Conservation (phyloP, 2,113 vertebrate species). For the Cyphomyrus plagiostoma region DNA sequence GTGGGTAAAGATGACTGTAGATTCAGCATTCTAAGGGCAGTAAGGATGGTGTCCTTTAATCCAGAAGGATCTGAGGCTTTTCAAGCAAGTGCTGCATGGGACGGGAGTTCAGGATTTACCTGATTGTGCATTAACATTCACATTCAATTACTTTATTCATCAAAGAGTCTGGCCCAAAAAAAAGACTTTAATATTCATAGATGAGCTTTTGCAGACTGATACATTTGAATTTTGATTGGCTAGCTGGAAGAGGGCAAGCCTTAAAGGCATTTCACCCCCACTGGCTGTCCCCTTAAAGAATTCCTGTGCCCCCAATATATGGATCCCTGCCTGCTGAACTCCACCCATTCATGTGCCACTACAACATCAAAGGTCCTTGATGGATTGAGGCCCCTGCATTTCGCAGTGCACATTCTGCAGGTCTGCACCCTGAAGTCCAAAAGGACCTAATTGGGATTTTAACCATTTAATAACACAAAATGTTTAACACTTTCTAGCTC, state of each 20-base stretch:
- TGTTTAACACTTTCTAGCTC: not conserved
- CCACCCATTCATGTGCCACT: not conserved
- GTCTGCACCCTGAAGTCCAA: not conserved
- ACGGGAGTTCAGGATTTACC: not conserved
- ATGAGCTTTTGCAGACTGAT: slow-evolving; percentile 2
- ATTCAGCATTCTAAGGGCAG: not conserved
- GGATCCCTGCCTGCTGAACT: not conserved
- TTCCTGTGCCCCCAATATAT: not conserved
- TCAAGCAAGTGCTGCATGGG: not conserved
- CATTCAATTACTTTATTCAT: slow-evolving; percentile 13
- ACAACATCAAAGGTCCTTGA: not conserved
- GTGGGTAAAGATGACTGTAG: not conserved
- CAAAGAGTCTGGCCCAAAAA: slow-evolving; percentile 8
- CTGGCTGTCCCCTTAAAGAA: not conserved
- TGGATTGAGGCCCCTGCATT: not conserved
- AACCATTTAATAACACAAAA: not conserved
- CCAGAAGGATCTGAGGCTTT: not conserved
- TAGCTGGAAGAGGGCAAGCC: not conserved
- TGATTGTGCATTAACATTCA: not conserved
- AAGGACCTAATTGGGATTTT: not conserved
- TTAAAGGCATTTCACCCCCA: not conserved
- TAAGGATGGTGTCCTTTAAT: not conserved
- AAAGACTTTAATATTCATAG: slow-evolving; percentile 12
- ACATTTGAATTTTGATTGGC: not conserved
- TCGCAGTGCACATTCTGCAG: not conserved